Base-by-base conservation (phyloP, 1,140 invertebrate genomes). In the Laupala kohalensis region DNA sequence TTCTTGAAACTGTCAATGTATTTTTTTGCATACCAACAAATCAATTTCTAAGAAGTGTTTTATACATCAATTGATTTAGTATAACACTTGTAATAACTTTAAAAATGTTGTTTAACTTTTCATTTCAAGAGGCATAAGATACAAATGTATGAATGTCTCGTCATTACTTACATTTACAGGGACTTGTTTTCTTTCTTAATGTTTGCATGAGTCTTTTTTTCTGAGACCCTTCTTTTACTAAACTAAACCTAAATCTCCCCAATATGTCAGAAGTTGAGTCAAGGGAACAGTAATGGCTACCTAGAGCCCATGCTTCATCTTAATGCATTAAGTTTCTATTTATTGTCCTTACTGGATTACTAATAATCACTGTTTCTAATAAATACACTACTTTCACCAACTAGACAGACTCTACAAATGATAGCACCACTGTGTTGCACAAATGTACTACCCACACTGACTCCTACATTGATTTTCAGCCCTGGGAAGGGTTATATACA, bases 91-190 rank as follows among this genome's bases (percentile, higher is more conserved):
- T n/a, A n/a, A n/a, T n/a, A n/a, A n/a, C n/a, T n/a, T n/a, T n/a
- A n/a, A n/a, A n/a, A n/a, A n/a, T n/a, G n/a, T n/a, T n/a, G n/a
- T n/a, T n/a, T n/a, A n/a, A n/a, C n/a, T n/a, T n/a, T n/a, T n/a
- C n/a, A n/a, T n/a, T n/a, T n/a, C n/a, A n/a, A n/a, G n/a, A n/a
- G n/a, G n/a, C n/a, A n/a, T n/a, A n/a, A n/a, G n/a, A n/a, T n/a
- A n/a, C n/a, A n/a, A n/a, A n/a, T n/a, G 37, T 13, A 53, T 4
- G 19, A 53, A 13, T 13, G 4, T 53, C 19, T 4, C 37, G 19
- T 53, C n/a, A n/a, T 30, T 81, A 92, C 91, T 92, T 85, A 93
- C 91, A 92, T 87, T 93, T 93, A 82, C 90, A 89, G 79, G 91
- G 91, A 82, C 91, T 93, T 78, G 90, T 92, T 86, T 91, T 92